Percentiles rank a stretch among this genome's conserved stretches.
Conservation (phyloP, 2,113 vertebrate species). For the Semnopithecus entellus region DNA sequence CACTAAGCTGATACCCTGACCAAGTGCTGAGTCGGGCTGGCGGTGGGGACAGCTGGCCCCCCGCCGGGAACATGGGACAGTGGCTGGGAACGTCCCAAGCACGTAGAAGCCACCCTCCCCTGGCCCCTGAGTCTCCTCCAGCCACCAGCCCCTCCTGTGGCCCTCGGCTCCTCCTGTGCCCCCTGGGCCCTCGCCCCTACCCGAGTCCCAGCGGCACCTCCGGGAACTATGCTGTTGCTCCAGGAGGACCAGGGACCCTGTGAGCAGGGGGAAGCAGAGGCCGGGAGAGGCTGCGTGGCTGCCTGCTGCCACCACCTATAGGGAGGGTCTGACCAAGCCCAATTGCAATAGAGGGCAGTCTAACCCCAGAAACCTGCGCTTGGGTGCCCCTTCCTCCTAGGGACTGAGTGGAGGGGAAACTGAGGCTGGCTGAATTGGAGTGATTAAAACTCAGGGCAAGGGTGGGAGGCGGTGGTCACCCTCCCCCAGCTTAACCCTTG, state of each 20-base stretch:
- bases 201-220: neutral
- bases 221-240: too few species aligned
- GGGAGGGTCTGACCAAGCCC: fast-evolving
- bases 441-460: neutral
- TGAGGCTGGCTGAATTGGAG: neutral
- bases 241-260: fast-evolving
- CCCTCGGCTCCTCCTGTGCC: neutral
- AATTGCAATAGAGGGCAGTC: neutral
- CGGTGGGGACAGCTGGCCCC: constrained; percentile 41
- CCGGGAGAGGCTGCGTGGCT: neutral
- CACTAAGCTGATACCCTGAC: neutral
- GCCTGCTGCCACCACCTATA: neutral
- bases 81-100: neutral
- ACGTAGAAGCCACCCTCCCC: neutral
- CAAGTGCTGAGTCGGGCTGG: constrained; percentile 71
- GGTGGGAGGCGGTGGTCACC: fast-evolving
- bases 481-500: fast-evolving
- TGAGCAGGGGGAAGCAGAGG: neutral
- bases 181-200: neutral
- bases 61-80: neutral
- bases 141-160: neutral
- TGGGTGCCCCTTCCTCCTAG: neutral
- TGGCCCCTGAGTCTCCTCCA: neutral
- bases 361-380: neutral
- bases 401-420: neutral